Evolutionary conservation across 2,888 invertebrate species (phyloP).

Genomic region (Colletes collaris): DNA sequence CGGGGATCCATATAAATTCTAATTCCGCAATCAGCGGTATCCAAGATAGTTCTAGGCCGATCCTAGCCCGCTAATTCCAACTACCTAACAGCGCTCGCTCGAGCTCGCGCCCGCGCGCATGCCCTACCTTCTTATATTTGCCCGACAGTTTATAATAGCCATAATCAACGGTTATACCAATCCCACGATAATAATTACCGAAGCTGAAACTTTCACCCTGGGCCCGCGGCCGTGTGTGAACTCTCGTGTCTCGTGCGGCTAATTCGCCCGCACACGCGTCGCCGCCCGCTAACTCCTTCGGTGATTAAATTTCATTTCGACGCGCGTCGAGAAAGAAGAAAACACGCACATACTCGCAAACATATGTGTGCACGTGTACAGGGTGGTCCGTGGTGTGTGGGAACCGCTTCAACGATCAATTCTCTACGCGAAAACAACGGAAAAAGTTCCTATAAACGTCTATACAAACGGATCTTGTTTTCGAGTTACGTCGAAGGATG

Average conservation of each 20-base stretch:
- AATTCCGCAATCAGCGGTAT: constrained; percentile 82
- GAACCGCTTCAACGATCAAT: no score
- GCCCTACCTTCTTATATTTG: constrained; percentile 80
- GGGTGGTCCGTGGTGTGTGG: no score
- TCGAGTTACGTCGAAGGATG: no score
- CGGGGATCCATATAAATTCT: constrained; percentile 82
- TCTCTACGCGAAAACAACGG: no score
- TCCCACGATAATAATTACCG: constrained; percentile 80
- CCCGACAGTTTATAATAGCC: constrained; percentile 81
- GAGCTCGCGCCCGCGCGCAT: constrained; percentile 20
- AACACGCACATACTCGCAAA: constrained; percentile 6
- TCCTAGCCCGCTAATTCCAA: constrained; percentile 80
- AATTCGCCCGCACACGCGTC: constrained; percentile 68
- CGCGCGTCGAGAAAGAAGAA: constrained; percentile 31
- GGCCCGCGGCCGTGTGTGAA: constrained; percentile 50
- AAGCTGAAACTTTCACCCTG: constrained; percentile 66
- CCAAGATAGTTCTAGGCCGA: constrained; percentile 82
- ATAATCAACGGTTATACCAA: constrained; percentile 82
- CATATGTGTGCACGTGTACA: not conserved
- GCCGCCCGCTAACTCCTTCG: constrained; percentile 45
- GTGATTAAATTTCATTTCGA: constrained; percentile 68
- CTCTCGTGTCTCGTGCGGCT: constrained; percentile 68
- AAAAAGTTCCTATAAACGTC: no score
- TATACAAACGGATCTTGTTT: no score
- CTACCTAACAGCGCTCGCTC: constrained; percentile 64